These are phyloP conservation scores for Notodonta dromedarius DNA, from an alignment of 2,888 invertebrate species.

Conservation along the genomic window DNA sequence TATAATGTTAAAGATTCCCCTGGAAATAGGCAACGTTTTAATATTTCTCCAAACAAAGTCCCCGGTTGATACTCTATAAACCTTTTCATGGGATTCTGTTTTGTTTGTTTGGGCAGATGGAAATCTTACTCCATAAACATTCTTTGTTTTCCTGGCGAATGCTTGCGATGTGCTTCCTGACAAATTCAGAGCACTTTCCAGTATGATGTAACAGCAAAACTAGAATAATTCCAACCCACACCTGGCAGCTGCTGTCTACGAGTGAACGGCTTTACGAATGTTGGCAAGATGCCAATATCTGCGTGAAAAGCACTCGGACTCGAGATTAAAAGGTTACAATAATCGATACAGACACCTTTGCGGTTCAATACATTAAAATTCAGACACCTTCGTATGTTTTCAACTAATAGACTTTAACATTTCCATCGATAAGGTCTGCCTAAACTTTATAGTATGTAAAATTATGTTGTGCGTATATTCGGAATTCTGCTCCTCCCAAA, in stretches of 20 bases:
- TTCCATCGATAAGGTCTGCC: too few relatives aligned
- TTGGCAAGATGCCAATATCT: not conserved
- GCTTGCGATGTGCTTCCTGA: not conserved
- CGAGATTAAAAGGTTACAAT: not conserved
- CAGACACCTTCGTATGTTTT: too few relatives aligned
- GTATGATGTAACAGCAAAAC: not conserved
- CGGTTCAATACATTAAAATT: not conserved
- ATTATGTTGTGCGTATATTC: too few relatives aligned
- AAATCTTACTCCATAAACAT: not conserved
- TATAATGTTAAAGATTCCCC: not conserved
- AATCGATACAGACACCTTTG: not conserved
- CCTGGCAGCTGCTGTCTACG: not conserved
- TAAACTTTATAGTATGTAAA: too few relatives aligned
- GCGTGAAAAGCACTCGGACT: not conserved
- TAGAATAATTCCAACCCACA: not conserved
- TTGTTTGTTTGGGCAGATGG: not conserved
- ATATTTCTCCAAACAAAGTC: not conserved
- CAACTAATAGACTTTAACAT: too few relatives aligned
- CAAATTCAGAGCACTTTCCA: not conserved
- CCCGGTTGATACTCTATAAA: not conserved
- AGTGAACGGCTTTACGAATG: not conserved
- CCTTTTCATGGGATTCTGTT: not conserved
- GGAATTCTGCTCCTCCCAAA: too few relatives aligned
- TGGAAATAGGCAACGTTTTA: not conserved
- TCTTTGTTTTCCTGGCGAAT: too few relatives aligned